Evolutionary conservation across 2,797 vertebrate genomes (phyloP).

Genomic region (Lacerta agilis): DNA sequence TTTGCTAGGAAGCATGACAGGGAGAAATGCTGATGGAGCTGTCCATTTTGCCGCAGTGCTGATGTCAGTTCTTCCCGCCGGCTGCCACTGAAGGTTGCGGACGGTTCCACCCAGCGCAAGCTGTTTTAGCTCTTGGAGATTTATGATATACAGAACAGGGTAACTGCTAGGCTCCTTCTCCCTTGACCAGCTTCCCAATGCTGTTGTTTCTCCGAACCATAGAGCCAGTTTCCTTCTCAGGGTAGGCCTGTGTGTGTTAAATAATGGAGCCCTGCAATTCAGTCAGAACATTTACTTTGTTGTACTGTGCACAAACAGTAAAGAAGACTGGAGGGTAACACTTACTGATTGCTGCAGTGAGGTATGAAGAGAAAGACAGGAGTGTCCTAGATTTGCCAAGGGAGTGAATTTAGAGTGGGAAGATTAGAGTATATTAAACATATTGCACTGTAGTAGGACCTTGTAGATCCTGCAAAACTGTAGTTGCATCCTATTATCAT

Average conservation of each 20-base stretch:
- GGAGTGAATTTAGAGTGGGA: neutral
- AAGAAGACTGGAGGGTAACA: neutral
- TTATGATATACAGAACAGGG: fast-evolving
- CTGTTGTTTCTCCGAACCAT: neutral
- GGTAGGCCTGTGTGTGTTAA: neutral
- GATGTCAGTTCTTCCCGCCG: conserved; percentile 64
- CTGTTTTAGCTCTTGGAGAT: neutral
- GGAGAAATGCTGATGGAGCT: conserved; percentile 62
- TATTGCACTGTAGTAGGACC: neutral
- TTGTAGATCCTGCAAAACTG: neutral
- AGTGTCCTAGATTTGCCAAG: neutral
- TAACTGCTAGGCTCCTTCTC: too few relatives aligned
- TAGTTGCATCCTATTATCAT: neutral
- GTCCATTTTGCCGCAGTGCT: conserved; percentile 83
- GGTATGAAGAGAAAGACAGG: neutral
- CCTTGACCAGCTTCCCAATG: neutral
- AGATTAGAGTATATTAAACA: neutral
- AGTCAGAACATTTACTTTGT: neutral
- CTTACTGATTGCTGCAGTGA: neutral
- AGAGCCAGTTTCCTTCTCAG: neutral
- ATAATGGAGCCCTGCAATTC: neutral
- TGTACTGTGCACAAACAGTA: neutral
- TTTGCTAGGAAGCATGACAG: neutral
- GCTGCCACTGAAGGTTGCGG: neutral
- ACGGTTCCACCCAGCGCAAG: neutral